Evolutionary conservation across 2,113 vertebrate genomes (phyloP).

Genomic region (Chlamydotis undulata): DNA sequence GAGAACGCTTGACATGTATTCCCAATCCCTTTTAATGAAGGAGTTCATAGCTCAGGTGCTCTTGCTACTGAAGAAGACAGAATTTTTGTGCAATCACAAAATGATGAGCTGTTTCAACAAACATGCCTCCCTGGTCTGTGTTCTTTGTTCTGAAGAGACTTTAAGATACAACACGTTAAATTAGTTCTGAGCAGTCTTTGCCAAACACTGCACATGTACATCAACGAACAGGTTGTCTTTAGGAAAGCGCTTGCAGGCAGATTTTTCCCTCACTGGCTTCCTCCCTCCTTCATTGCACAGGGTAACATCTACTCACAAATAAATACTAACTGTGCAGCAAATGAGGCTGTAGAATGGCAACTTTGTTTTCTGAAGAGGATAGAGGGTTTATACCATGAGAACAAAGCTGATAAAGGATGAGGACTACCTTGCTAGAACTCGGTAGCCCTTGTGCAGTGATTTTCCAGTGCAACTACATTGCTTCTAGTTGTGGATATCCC

Average conservation of each 20-base stretch:
- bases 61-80: background rate
- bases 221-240: background rate
- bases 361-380: background rate
- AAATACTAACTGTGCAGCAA: background rate
- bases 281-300: background rate
- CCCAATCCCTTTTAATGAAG: background rate
- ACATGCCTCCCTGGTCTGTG: background rate
- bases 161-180: background rate
- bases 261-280: background rate
- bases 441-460: background rate
- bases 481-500: background rate
- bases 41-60: background rate
- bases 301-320: background rate
- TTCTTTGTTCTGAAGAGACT: background rate
- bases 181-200: background rate
- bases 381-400: background rate
- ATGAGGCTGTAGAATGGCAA: background rate
- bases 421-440: background rate
- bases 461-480: background rate
- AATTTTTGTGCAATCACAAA: background rate
- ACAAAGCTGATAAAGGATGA: background rate
- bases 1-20: background rate
- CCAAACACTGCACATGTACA: background rate
- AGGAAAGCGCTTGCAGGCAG: background rate
- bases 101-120: background rate